Conservation (phyloP, 2,797 vertebrate genomes). For the Sebastes wilsoni region DNA sequence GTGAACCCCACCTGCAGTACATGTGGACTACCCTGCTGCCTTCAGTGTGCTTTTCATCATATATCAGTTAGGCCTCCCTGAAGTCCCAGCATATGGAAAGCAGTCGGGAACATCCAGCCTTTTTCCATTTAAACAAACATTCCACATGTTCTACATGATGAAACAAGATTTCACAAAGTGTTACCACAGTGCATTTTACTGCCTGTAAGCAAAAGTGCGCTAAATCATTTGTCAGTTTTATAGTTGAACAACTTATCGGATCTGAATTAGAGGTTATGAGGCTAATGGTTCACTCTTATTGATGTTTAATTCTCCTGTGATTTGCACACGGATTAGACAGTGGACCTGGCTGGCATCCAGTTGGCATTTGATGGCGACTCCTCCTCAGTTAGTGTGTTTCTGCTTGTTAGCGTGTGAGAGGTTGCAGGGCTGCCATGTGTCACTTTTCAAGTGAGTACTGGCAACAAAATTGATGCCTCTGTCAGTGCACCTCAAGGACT, state of each 20-base stretch:
- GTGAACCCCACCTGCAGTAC: slow-evolving; percentile 26
- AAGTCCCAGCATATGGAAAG: slow-evolving; percentile 30
- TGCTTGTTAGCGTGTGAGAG: slow-evolving; percentile 28
- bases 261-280: slow-evolving; percentile 2
- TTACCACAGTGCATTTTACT: neutral
- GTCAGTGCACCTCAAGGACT: slow-evolving; percentile 25
- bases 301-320: slow-evolving; percentile 1
- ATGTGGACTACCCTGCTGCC: slow-evolving; percentile 9
- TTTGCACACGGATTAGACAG: slow-evolving; percentile 7
- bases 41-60: slow-evolving; percentile 10
- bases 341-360: slow-evolving; percentile 9
- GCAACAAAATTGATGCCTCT: slow-evolving; percentile 42
- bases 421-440: slow-evolving; percentile 47
- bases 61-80: slow-evolving; percentile 9
- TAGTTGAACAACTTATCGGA: slow-evolving; percentile 3
- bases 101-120: neutral
- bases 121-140: neutral
- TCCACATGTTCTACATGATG: slow-evolving; percentile 4
- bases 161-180: neutral
- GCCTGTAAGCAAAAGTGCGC: neutral
- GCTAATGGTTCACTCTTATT: neutral
- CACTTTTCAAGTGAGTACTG: slow-evolving; percentile 37
- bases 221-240: neutral
- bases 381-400: slow-evolving; percentile 3
- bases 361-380: slow-evolving; percentile 14